Evolutionary conservation across 2,797 vertebrate species (phyloP).

Genomic region (Pipistrellus nathusii): DNA sequence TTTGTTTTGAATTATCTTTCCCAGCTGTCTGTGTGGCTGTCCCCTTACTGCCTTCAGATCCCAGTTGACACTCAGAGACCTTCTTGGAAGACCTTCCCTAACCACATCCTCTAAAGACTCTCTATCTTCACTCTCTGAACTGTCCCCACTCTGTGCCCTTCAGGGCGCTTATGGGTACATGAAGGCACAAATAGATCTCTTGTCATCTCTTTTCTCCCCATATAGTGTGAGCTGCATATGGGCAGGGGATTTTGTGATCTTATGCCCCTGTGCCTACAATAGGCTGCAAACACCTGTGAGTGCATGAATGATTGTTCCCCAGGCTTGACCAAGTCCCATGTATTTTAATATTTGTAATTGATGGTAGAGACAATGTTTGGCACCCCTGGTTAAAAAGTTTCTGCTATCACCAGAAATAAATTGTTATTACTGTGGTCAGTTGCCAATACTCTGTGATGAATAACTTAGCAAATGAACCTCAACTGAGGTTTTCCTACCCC

Average conservation of each 20-base stretch:
- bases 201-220: background rate
- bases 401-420: background rate
- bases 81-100: background rate
- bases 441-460: background rate
- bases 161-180: too few species aligned
- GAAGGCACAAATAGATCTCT: too few species aligned
- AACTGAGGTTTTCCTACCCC: background rate
- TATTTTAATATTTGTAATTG: too few species aligned
- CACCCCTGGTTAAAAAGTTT: background rate
- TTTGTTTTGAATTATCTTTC: too few species aligned
- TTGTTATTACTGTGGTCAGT: background rate
- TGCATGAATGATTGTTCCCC: background rate
- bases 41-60: background rate
- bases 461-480: background rate
- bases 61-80: background rate
- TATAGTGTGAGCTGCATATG: too few species aligned
- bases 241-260: background rate
- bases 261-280: too few species aligned
- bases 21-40: too few species aligned
- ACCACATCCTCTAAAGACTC: background rate
- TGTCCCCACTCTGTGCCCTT: background rate
- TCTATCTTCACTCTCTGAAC: background rate
- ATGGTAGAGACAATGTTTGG: too few species aligned
- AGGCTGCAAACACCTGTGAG: background rate
- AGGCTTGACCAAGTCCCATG: background rate